A percentile compares a stretch with the other conserved stretches of the same genome.
phyloP scores from a whole-genome alignment of 2,888 invertebrate genomes.

The Ormyrus pomaceus region DNA sequence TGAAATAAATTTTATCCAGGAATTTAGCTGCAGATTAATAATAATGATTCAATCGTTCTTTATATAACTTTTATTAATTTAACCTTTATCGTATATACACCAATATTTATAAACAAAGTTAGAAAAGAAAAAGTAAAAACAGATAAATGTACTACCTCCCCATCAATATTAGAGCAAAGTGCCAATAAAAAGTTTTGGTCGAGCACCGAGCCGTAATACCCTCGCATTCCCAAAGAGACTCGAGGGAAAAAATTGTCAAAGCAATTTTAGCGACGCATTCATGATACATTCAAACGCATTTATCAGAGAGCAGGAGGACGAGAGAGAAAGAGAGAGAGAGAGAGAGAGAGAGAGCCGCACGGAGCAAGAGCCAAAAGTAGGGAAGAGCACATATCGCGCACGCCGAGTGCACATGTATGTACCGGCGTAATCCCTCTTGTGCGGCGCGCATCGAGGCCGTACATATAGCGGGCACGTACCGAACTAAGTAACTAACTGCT shows the following conservation, averaged over 20 bases:
- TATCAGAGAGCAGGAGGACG: not conserved
- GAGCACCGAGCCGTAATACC: too few species aligned
- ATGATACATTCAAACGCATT: constrained; percentile 5
- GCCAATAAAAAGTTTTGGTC: too few species aligned
- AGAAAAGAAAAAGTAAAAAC: not conserved
- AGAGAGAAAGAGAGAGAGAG: too few species aligned
- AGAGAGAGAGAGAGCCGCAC: too few species aligned
- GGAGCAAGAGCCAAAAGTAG: too few species aligned
- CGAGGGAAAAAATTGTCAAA: not conserved
- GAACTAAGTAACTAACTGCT: constrained; percentile 45
- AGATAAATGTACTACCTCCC: not conserved
- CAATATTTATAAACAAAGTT: too few species aligned
- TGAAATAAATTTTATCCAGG: too few species aligned
- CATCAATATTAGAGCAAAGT: too few species aligned
- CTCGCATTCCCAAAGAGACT: not conserved
- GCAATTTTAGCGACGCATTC: not conserved
- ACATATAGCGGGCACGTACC: not conserved
- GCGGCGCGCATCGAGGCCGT: constrained; percentile 4
- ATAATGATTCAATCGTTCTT: too few species aligned
- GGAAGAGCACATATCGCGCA: not conserved
- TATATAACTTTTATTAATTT: too few species aligned
- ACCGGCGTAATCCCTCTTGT: constrained; percentile 22
- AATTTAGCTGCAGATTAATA: too few species aligned
- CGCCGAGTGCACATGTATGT: not conserved
- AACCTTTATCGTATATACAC: too few species aligned